phyloP scores from a whole-genome alignment of 2,797 vertebrate species.

The Labeo calbasu region DNA sequence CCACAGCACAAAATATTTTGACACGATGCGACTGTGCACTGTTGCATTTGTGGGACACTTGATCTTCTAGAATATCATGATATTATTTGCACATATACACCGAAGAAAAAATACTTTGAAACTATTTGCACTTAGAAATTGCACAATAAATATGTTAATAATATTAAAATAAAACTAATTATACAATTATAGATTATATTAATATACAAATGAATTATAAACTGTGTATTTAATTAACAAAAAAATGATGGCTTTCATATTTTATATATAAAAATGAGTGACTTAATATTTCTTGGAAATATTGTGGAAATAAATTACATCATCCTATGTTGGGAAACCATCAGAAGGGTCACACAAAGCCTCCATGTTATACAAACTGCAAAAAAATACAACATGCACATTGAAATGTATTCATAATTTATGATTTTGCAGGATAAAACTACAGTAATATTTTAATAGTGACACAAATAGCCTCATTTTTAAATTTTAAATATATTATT shows the following conservation, averaged over 20 bases:
- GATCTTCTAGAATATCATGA: neutral
- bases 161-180: neutral
- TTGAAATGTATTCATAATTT: neutral
- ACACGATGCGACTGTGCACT: conserved; percentile 1
- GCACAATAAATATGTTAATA: neutral
- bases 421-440: neutral
- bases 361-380: neutral
- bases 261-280: neutral
- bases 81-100: neutral
- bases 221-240: neutral
- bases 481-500: neutral
- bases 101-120: neutral
- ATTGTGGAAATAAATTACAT: neutral
- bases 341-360: no score
- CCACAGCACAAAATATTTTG: neutral
- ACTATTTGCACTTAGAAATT: neutral
- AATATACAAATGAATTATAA: neutral
- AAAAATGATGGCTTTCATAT: no score
- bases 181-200: neutral
- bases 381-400: no score
- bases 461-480: neutral
- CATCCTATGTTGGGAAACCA: neutral
- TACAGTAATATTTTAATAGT: neutral
- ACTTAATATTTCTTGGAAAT: neutral
- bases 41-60: neutral